Evolutionary conservation across 2,888 invertebrate species (phyloP).

Genomic region (Ramazzottius varieornatus): DNA sequence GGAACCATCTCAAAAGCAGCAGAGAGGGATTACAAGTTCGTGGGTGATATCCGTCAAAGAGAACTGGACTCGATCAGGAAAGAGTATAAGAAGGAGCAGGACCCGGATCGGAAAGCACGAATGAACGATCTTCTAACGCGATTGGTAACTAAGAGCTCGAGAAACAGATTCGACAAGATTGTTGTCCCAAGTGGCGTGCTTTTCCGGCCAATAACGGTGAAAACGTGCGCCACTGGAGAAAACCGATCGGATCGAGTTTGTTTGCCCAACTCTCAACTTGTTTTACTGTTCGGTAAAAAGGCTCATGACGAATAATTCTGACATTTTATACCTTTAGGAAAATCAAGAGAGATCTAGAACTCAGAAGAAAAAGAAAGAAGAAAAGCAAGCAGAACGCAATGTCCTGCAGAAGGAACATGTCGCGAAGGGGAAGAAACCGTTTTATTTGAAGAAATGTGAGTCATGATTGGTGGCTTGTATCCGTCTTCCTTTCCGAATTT

Average conservation of each 20-base stretch:
- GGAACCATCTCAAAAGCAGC: constrained; percentile 44
- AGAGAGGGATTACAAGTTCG: constrained; percentile 46
- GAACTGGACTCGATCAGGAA: constrained; percentile 37
- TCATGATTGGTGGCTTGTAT: constrained; percentile 7
- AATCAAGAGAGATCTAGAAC: constrained; percentile 45
- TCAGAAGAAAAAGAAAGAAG: constrained; percentile 31
- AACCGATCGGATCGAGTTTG: constrained; percentile 4
- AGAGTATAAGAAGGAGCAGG: constrained; percentile 33
- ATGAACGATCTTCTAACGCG: constrained; percentile 32
- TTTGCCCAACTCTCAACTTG: constrained; percentile 11
- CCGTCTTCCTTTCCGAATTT: not conserved
- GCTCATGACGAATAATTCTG: no score
- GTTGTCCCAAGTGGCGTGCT: no score
- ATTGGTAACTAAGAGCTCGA: no score
- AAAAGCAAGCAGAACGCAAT: constrained; percentile 30
- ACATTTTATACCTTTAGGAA: constrained; percentile 30
- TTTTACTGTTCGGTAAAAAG: no score
- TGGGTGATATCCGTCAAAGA: constrained; percentile 39
- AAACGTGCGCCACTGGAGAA: no score
- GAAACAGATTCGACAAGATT: no score
- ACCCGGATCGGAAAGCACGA: constrained; percentile 35
- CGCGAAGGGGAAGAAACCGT: constrained; percentile 40
- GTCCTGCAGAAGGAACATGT: constrained; percentile 32
- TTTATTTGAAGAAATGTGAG: constrained; percentile 44
- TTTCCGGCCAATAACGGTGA: no score